Evolutionary conservation across 2,113 vertebrate species (phyloP).

Genomic region (Brachirus orientalis): DNA sequence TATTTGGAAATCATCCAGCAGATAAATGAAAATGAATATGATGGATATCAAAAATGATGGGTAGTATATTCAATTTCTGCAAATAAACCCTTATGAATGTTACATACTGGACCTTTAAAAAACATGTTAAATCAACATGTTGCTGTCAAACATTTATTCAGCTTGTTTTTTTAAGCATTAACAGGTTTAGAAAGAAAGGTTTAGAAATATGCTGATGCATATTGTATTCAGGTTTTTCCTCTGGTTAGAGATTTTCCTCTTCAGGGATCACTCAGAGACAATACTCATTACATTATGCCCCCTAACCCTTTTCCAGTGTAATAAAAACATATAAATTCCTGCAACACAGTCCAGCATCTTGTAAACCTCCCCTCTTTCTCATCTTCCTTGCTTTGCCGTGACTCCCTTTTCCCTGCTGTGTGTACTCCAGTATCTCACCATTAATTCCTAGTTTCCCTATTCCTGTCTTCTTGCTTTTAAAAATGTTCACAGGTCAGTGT

Average conservation of each 20-base stretch:
- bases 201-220: background rate
- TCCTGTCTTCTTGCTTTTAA: background rate
- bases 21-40: too few relatives aligned
- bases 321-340: slow-evolving; percentile 15
- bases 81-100: too few relatives aligned
- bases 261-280: background rate
- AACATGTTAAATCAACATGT: background rate
- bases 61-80: too few relatives aligned
- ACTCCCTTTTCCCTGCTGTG: background rate
- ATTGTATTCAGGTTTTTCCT: too few relatives aligned
- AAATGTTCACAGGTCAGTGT: slow-evolving; percentile 29
- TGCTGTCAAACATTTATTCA: background rate
- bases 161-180: background rate
- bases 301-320: slow-evolving; percentile 5
- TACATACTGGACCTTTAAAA: background rate
- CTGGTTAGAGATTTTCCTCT: too few relatives aligned
- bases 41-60: too few relatives aligned
- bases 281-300: background rate
- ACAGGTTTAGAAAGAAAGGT: background rate
- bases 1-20: too few relatives aligned
- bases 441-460: slow-evolving; percentile 6
- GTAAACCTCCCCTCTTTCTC: background rate
- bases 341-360: background rate
- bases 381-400: slow-evolving; percentile 2
- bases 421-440: background rate